These are phyloP conservation scores for Centropyge bicolor DNA, from an alignment of 2,797 vertebrate genomes.

Conservation along the genomic window DNA sequence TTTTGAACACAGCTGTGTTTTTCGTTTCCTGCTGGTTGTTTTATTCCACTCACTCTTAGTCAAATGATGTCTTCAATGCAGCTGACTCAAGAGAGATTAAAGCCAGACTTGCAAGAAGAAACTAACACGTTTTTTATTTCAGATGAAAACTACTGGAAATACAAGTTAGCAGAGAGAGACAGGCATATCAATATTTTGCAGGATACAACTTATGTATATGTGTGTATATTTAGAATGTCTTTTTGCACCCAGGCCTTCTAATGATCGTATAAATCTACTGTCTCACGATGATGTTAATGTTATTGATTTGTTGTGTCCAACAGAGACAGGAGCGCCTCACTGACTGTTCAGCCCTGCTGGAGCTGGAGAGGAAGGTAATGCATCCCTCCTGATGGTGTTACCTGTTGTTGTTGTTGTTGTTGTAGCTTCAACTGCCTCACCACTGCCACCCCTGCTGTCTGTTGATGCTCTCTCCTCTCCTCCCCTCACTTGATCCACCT, in stretches of 20 bases:
- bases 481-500: constrained; percentile 47
- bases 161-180: too few species aligned
- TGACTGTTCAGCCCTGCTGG: constrained; percentile 88
- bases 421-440: constrained; percentile 66
- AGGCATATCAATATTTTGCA: too few species aligned
- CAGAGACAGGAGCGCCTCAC: constrained; percentile 89
- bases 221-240: too few species aligned
- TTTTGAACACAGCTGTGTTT: not conserved
- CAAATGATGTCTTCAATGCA: not conserved
- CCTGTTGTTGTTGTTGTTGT: constrained; percentile 1
- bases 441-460: constrained; percentile 63
- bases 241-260: too few species aligned
- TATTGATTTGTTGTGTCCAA: constrained; percentile 27
- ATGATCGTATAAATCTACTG: too few species aligned
- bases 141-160: not conserved
- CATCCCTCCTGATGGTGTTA: not conserved
- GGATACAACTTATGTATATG: too few species aligned
- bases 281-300: not conserved
- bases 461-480: constrained; percentile 55
- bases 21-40: not conserved
- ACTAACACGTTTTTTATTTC: not conserved
- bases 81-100: not conserved
- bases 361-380: constrained; percentile 89
- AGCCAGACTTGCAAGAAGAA: not conserved
- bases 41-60: not conserved